A percentile compares a stretch with the other conserved stretches of the same genome.
phyloP scores from a whole-genome alignment of 1,140 invertebrate species.

The Megalonaias nervosa region DNA sequence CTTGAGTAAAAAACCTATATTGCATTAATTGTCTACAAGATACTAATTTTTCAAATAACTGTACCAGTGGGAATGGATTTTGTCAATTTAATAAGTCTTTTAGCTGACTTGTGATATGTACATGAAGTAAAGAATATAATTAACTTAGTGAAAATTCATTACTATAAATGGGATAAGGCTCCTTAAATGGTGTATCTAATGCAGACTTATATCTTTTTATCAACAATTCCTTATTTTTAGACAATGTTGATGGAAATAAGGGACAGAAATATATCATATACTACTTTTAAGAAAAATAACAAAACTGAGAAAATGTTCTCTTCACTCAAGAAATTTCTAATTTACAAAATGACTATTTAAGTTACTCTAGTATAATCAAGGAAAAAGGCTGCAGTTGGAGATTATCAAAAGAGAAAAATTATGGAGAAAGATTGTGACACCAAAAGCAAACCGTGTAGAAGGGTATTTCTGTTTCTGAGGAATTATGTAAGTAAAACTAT shows the following conservation, averaged over 20 bases:
- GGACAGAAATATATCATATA: constrained; percentile 11
- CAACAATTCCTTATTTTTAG: constrained; percentile 15
- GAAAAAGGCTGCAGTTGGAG: constrained; percentile 22
- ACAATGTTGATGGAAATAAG: constrained; percentile 23
- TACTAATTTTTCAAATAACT: background rate
- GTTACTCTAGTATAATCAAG: background rate
- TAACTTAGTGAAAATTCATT: constrained; percentile 10
- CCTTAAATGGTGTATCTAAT: background rate
- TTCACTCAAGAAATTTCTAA: background rate
- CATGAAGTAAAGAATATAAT: constrained; percentile 21
- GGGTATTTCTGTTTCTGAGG: constrained; percentile 27
- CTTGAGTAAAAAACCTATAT: too few relatives aligned
- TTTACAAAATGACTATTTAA: too few relatives aligned
- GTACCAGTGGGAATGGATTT: constrained; percentile 17
- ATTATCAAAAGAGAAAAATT: constrained; percentile 20
- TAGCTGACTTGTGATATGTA: constrained; percentile 19
- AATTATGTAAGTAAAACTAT: constrained; percentile 31
- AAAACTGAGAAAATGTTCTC: background rate
- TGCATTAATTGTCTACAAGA: too few relatives aligned
- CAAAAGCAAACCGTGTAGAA: constrained; percentile 27
- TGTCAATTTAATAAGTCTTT: constrained; percentile 41
- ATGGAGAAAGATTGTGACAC: constrained; percentile 26
- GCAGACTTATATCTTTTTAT: background rate
- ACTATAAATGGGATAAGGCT: background rate
- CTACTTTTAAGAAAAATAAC: constrained; percentile 7